These are phyloP conservation scores for Hemibagrus guttatus DNA, from an alignment of 2,797 vertebrate genomes.

Conservation along the genomic window DNA sequence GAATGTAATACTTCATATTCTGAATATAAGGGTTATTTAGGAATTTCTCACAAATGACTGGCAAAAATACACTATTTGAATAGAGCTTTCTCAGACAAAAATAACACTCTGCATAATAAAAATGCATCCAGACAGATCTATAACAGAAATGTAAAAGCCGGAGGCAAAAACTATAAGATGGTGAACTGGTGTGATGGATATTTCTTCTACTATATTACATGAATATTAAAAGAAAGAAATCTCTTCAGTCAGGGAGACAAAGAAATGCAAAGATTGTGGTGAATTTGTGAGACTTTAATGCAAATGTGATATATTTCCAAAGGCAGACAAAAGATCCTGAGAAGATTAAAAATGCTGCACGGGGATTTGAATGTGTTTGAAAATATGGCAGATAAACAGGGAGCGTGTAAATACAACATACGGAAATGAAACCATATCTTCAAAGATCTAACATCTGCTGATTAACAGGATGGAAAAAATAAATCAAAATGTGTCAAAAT, in stretches of 20 bases:
- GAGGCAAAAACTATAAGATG: slow-evolving; percentile 45
- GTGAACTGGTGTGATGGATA: slow-evolving; percentile 49
- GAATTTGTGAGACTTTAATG: background rate
- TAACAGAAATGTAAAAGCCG: slow-evolving; percentile 35
- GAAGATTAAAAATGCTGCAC: slow-evolving; percentile 12
- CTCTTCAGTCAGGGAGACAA: background rate
- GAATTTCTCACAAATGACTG: slow-evolving; percentile 41
- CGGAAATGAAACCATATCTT: slow-evolving; percentile 12
- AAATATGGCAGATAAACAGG: slow-evolving; percentile 4
- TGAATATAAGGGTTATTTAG: slow-evolving; percentile 38
- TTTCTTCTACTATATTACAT: slow-evolving; percentile 41
- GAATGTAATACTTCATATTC: slow-evolving; percentile 32
- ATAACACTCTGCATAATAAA: slow-evolving; percentile 36
- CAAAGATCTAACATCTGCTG: slow-evolving; percentile 7
- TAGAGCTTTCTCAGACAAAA: slow-evolving; percentile 41
- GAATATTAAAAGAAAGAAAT: slow-evolving; percentile 36
- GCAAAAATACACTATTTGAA: slow-evolving; percentile 9
- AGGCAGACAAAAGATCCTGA: slow-evolving; percentile 10
- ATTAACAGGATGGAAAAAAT: slow-evolving; percentile 23
- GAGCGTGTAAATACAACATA: background rate
- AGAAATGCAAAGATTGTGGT: slow-evolving; percentile 1
- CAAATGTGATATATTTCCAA: slow-evolving; percentile 18
- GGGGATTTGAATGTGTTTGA: background rate
- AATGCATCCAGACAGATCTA: slow-evolving; percentile 33
- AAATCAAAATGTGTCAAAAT: background rate